Percentiles rank a stretch among this genome's conserved stretches.
phyloP scores from a whole-genome alignment of 2,113 vertebrate genomes.

The Leucoraja erinaceus region DNA sequence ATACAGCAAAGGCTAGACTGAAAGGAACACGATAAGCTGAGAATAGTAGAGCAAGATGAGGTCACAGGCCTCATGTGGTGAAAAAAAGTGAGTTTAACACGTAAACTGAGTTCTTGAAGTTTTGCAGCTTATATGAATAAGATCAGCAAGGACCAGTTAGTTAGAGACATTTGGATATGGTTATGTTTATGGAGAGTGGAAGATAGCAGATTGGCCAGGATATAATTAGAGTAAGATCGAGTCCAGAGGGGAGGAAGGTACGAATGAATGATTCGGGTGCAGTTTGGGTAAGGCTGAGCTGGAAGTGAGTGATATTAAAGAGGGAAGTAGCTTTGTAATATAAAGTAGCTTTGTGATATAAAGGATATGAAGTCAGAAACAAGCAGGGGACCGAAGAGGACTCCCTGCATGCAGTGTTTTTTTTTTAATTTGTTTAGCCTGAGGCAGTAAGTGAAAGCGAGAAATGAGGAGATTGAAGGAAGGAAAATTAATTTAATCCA shows the following conservation, averaged over 20 bases:
- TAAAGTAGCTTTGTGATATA: not conserved
- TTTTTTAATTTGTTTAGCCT: not conserved
- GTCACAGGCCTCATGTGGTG: not conserved
- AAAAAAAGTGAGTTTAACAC: not conserved
- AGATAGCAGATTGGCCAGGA: not conserved
- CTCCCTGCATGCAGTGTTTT: not conserved
- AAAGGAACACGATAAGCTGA: not conserved
- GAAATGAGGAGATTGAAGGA: not conserved
- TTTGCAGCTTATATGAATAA: not conserved
- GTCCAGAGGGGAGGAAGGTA: not conserved
- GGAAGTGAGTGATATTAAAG: not conserved
- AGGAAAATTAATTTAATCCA: not conserved
- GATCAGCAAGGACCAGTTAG: not conserved
- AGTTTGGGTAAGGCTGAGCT: not conserved
- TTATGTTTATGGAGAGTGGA: not conserved
- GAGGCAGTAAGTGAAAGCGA: not conserved
- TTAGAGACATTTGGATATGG: not conserved
- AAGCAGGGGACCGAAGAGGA: not conserved
- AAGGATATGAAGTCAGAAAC: not conserved
- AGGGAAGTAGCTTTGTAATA: not conserved
- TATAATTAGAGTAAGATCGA: not conserved
- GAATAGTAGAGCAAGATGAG: not conserved
- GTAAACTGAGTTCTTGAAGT: not conserved
- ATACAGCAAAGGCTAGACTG: not conserved
- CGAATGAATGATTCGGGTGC: not conserved